Conservation (phyloP, 2,888 invertebrate species). For the Neuroscelio doddi region DNA sequence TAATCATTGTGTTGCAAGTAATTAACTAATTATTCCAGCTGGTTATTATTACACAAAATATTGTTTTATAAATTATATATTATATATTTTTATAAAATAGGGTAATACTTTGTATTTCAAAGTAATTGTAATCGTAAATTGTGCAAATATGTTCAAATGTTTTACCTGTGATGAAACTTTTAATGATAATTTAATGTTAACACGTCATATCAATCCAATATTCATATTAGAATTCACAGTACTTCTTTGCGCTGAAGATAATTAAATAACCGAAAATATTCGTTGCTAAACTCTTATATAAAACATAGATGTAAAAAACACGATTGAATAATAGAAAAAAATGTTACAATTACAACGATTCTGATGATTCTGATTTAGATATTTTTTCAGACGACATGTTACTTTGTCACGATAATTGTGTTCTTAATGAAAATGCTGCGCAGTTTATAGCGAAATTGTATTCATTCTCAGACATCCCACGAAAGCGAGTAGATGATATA, state of each 20-base stretch:
- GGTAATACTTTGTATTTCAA: too few species aligned
- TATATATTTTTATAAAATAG: too few species aligned
- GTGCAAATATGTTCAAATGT: neutral
- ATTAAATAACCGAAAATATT: slow-evolving; percentile 3
- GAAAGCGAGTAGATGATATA: slow-evolving; percentile 17
- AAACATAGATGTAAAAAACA: slow-evolving; percentile 12
- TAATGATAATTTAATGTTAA: neutral
- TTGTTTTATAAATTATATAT: too few species aligned
- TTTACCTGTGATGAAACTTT: neutral
- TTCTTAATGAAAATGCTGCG: neutral
- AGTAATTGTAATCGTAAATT: too few species aligned
- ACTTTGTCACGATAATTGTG: neutral
- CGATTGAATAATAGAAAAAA: too few species aligned
- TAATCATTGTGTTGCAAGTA: too few species aligned
- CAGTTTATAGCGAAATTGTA: slow-evolving; percentile 14
- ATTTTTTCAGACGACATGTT: neutral
- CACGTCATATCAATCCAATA: neutral
- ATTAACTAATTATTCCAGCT: too few species aligned
- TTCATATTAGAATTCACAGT: neutral
- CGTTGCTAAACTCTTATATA: slow-evolving; percentile 5
- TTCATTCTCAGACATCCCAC: slow-evolving; percentile 21
- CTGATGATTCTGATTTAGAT: slow-evolving; percentile 10
- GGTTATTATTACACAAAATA: too few species aligned
- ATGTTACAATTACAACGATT: too few species aligned
- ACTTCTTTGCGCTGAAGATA: slow-evolving; percentile 5